Conservation (phyloP, 2,888 invertebrate species). For the Incurvaria masculella region DNA sequence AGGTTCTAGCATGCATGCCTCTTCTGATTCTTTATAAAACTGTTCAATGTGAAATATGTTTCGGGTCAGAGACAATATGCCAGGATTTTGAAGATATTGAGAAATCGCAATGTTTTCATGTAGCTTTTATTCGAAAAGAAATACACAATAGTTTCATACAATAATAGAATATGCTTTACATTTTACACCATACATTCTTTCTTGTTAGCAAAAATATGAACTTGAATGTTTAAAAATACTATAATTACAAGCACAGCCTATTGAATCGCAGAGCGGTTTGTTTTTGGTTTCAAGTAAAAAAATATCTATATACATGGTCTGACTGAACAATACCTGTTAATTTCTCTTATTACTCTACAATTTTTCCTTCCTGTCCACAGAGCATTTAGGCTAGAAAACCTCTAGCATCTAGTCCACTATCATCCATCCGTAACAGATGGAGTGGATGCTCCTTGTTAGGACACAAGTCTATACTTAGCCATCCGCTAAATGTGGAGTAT, state of each 20-base stretch:
- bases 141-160: constrained; percentile 28
- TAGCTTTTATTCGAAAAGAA: constrained; percentile 35
- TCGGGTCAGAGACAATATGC: constrained; percentile 5
- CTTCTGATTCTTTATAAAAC: constrained; percentile 6
- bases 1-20: not conserved
- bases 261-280: constrained; percentile 47
- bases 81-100: constrained; percentile 1
- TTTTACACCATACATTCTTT: constrained; percentile 20
- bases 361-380: too few species aligned
- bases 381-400: too few species aligned
- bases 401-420: too few species aligned
- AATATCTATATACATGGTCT: not conserved
- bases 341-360: not conserved
- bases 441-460: too few species aligned
- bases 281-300: constrained; percentile 24
- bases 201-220: constrained; percentile 25
- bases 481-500: too few species aligned
- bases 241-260: constrained; percentile 50
- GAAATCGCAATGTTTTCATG: constrained; percentile 3
- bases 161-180: too few species aligned
- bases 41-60: constrained; percentile 14
- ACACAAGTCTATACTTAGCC: too few species aligned
- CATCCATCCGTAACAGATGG: too few species aligned
- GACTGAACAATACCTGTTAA: not conserved
- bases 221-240: constrained; percentile 28